phyloP scores from a whole-genome alignment of 2,113 vertebrate species.

The Larimichthys polyactis region DNA sequence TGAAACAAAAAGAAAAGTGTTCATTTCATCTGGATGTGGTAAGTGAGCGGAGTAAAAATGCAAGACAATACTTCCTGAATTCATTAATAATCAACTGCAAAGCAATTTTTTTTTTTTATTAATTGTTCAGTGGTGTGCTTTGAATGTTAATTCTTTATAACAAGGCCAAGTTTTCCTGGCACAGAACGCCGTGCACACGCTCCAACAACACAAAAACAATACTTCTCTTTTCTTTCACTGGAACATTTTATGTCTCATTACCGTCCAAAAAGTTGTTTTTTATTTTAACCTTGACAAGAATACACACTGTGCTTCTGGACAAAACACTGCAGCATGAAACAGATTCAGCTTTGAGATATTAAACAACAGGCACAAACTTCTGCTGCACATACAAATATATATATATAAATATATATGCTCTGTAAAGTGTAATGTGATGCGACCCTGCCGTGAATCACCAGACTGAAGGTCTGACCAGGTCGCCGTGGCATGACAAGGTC shows the following conservation, averaged over 20 bases:
- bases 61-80: background rate
- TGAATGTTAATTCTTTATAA: conserved; percentile 17
- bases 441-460: conserved; percentile 8
- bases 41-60: conserved; percentile 1
- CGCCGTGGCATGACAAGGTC: conserved; percentile 17
- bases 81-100: conserved; percentile 1
- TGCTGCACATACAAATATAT: too few species aligned
- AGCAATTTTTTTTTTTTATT: background rate
- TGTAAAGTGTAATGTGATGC: background rate
- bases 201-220: background rate
- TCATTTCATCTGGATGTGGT: conserved; percentile 11
- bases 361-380: background rate
- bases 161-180: background rate
- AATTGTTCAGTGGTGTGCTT: background rate
- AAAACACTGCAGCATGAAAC: background rate
- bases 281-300: background rate
- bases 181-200: background rate
- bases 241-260: background rate
- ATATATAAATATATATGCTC: too few species aligned
- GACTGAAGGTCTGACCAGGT: background rate
- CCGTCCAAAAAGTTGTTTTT: background rate
- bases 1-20: background rate
- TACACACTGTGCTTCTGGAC: background rate
- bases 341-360: background rate
- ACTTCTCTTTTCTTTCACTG: background rate